A percentile compares a stretch with the other conserved stretches of the same genome.
These are phyloP conservation scores for Cinclus cinclus DNA, from an alignment of 2,113 vertebrate species.

Conservation along the genomic window DNA sequence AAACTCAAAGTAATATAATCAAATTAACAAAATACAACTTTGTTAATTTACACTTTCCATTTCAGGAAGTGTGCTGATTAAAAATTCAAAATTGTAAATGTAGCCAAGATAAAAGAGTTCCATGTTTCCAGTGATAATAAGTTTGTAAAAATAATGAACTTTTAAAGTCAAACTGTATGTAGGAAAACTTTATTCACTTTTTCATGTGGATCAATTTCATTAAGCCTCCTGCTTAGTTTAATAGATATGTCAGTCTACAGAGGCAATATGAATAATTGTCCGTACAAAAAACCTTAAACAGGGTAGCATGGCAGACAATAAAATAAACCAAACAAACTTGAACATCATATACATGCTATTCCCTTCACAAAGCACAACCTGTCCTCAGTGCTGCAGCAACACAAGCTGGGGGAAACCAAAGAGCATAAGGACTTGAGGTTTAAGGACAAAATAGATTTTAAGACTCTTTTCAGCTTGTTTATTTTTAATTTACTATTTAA, in stretches of 20 bases:
- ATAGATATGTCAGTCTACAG: constrained; percentile 55
- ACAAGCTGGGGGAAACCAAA: neutral
- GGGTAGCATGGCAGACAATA: neutral
- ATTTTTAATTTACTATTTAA: neutral
- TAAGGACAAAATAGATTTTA: neutral
- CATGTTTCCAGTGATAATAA: neutral
- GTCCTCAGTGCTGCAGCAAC: neutral
- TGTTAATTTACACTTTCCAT: neutral
- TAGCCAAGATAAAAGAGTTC: neutral
- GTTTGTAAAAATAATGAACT: constrained; percentile 68
- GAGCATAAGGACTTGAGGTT: neutral
- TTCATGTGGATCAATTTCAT: neutral
- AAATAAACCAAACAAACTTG: neutral
- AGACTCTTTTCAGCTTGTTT: neutral
- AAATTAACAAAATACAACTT: neutral
- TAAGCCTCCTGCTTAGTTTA: constrained; percentile 62
- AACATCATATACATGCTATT: neutral
- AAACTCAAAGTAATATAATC: neutral
- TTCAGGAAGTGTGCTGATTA: neutral
- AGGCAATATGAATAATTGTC: neutral
- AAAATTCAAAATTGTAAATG: neutral
- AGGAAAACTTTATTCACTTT: neutral
- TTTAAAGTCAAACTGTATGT: constrained; percentile 49
- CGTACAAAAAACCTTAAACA: neutral
- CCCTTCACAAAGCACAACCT: neutral